phyloP scores from a whole-genome alignment of 2,888 invertebrate genomes.

The Caenorhabditis becei region DNA sequence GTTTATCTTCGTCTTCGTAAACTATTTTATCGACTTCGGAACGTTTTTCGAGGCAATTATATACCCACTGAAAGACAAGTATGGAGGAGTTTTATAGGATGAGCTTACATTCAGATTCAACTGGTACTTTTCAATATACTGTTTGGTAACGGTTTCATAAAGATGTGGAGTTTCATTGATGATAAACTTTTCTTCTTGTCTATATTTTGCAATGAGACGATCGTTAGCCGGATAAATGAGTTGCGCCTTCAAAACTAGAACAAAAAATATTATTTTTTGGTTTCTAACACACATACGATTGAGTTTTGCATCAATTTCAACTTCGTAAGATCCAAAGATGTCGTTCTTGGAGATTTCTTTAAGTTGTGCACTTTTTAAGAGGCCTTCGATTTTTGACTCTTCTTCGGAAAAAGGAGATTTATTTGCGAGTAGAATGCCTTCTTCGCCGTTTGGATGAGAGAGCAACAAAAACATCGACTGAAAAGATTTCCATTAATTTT shows the following conservation, averaged over 20 bases:
- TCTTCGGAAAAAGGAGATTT: conserved; percentile 78
- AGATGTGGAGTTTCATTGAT: conserved; percentile 90
- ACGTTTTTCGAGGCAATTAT: conserved; percentile 94
- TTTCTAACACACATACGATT: conserved; percentile 63
- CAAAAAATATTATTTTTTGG: not conserved
- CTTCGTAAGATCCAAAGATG: conserved; percentile 76
- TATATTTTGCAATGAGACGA: conserved; percentile 92
- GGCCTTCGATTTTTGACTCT: conserved; percentile 21
- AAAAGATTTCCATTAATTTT: not conserved
- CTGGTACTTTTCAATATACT: conserved; percentile 86
- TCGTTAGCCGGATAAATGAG: conserved; percentile 95
- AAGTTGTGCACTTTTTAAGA: conserved; percentile 59
- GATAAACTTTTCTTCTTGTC: conserved; percentile 87
- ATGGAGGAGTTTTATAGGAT: not conserved
- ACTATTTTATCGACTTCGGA: conserved; percentile 92
- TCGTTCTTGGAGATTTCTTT: conserved; percentile 74
- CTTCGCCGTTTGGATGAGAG: conserved; percentile 69
- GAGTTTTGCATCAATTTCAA: conserved; percentile 51
- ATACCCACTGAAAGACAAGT: conserved; percentile 90
- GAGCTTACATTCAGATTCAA: conserved; percentile 70
- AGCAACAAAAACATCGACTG: conserved; percentile 73
- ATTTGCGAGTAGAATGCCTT: conserved; percentile 75
- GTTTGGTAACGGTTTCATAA: conserved; percentile 89
- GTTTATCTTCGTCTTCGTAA: conserved; percentile 88
- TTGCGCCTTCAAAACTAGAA: conserved; percentile 89